Conservation (phyloP, 1,140 invertebrate species). For the Trichonephila clavipes region DNA sequence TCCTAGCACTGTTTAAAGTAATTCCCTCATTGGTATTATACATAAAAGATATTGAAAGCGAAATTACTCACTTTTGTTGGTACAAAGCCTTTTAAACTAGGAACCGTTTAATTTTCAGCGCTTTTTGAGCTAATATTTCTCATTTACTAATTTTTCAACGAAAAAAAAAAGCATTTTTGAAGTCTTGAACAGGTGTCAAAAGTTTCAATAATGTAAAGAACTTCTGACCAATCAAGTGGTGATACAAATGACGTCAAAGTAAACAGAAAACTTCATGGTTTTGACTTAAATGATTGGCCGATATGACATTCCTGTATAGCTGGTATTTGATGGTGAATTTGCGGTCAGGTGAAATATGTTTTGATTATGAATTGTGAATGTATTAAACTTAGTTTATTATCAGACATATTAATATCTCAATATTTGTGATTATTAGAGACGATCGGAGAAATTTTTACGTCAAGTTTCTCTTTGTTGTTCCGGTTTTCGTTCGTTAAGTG, state of each 20-base stretch:
- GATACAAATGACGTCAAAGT: conserved; percentile 37
- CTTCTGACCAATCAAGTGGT: conserved; percentile 29
- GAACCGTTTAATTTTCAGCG: no score
- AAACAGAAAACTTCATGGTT: conserved; percentile 53
- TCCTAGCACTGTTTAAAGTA: no score
- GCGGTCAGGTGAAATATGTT: conserved; percentile 55
- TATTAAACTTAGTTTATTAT: no score
- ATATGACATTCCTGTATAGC: conserved; percentile 55
- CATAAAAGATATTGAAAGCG: no score
- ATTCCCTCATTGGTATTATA: no score
- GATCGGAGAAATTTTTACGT: no score
- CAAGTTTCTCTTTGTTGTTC: not conserved
- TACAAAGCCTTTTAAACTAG: no score
- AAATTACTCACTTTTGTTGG: no score
- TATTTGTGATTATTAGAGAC: not conserved
- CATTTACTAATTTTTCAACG: no score
- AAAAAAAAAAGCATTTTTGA: not conserved
- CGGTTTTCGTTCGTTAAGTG: not conserved
- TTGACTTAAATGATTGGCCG: conserved; percentile 40
- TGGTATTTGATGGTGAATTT: conserved; percentile 52
- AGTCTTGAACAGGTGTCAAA: not conserved
- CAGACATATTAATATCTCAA: not conserved
- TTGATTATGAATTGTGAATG: not conserved
- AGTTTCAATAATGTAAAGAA: conserved; percentile 5
- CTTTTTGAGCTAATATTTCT: no score